A percentile compares a stretch with the other conserved stretches of the same genome.
phyloP scores from a whole-genome alignment of 2,888 invertebrate species.

The Limnephilus marmoratus region DNA sequence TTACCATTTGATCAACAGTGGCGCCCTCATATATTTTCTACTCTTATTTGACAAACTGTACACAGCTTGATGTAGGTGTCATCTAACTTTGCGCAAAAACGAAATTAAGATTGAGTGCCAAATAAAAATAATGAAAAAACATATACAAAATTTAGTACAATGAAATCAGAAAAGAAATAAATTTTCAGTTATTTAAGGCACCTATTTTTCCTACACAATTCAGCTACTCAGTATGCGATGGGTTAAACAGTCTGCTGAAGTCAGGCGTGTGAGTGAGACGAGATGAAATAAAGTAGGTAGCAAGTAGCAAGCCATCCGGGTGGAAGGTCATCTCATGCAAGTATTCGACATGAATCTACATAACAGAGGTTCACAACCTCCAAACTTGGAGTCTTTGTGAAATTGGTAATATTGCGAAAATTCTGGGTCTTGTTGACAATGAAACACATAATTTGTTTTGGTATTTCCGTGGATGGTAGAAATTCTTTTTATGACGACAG shows the following conservation, averaged over 20 bases:
- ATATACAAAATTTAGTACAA: no score
- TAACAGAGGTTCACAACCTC: constrained; percentile 7
- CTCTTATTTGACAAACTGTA: no score
- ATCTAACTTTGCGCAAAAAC: no score
- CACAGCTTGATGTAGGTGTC: no score
- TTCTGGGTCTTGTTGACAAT: not conserved
- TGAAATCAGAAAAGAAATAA: no score
- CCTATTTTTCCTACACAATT: no score
- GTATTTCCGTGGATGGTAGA: not conserved
- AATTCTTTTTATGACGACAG: not conserved
- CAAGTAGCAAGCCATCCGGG: not conserved
- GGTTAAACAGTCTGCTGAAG: not conserved
- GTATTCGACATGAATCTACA: not conserved
- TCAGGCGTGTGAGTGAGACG: not conserved
- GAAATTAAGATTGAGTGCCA: no score
- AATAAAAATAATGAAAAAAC: no score
- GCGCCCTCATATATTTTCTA: no score
- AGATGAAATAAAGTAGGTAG: not conserved
- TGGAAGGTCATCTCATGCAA: constrained; percentile 32
- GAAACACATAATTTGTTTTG: not conserved
- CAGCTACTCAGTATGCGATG: not conserved
- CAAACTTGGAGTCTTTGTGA: not conserved
- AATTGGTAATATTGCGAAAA: not conserved
- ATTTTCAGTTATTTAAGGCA: no score
- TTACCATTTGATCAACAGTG: no score